These are phyloP conservation scores for Panthera tigris DNA, from an alignment of 2,113 vertebrate species.

Conservation along the genomic window DNA sequence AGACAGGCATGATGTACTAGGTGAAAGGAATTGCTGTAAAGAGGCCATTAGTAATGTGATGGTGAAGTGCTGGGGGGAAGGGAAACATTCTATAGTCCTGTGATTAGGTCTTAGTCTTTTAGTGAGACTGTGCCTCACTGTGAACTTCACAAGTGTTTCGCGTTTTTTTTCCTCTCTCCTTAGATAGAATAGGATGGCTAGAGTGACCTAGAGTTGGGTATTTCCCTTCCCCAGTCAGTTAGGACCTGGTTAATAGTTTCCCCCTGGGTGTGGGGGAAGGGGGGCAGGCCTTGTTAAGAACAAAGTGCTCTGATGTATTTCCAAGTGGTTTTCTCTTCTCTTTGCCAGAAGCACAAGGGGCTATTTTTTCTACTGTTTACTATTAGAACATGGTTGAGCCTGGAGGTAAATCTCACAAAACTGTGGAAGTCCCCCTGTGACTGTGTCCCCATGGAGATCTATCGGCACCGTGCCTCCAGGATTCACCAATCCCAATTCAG, in stretches of 20 bases:
- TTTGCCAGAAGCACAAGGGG: neutral
- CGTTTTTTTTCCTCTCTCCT: neutral
- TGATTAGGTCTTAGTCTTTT: neutral
- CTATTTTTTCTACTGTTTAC: neutral
- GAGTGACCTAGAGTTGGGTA: neutral
- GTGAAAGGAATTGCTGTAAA: neutral
- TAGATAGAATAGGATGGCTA: neutral
- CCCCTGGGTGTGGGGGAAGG: neutral
- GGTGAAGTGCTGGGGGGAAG: neutral
- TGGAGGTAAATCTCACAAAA: neutral
- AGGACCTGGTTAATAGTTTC: neutral
- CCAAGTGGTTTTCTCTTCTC: neutral
- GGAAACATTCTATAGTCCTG: accelerated
- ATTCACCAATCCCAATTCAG: neutral
- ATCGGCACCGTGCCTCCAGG: neutral
- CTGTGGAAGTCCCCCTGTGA: neutral
- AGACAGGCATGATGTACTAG: neutral
- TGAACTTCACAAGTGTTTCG: neutral
- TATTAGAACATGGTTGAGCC: neutral
- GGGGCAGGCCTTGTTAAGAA: neutral
- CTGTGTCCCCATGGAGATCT: neutral
- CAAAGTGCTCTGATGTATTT: neutral
- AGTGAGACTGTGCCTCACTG: neutral
- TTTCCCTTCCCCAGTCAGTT: neutral
- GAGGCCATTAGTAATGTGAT: neutral